phyloP scores from a whole-genome alignment of 2,888 invertebrate genomes.

The Polydrusus pterygomalis region DNA sequence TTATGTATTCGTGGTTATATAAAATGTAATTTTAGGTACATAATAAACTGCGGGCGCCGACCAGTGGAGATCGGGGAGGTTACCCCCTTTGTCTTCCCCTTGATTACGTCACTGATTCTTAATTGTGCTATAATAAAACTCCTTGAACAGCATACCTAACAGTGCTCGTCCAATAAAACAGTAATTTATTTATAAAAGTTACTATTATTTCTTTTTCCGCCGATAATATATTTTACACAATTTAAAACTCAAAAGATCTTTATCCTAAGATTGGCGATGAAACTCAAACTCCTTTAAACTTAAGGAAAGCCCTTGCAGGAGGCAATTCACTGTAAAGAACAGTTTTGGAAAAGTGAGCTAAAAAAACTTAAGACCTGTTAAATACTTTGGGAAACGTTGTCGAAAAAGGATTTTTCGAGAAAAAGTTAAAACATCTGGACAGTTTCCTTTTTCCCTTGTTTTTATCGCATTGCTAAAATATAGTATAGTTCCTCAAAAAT shows the following conservation, averaged over 20 bases:
- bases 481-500: too few relatives aligned
- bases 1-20: too few relatives aligned
- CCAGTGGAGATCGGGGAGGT: too few relatives aligned
- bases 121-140: too few relatives aligned
- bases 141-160: background rate
- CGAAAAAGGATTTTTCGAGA: background rate
- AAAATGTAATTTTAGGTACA: too few relatives aligned
- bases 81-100: too few relatives aligned
- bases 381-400: conserved; percentile 6
- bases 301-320: conserved; percentile 21
- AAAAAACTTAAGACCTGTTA: conserved; percentile 14
- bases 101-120: too few relatives aligned
- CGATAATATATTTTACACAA: background rate
- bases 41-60: too few relatives aligned
- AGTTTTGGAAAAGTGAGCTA: background rate
- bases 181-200: background rate
- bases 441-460: background rate
- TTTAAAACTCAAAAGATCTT: background rate
- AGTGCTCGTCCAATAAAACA: background rate
- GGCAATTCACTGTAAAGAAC: background rate
- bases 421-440: conserved; percentile 14
- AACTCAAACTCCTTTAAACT: conserved; percentile 13
- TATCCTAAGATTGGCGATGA: conserved; percentile 15
- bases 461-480: too few relatives aligned
- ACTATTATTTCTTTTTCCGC: background rate